phyloP scores from a whole-genome alignment of 2,888 invertebrate genomes.

The Lordiphosa andalusiaca region DNA sequence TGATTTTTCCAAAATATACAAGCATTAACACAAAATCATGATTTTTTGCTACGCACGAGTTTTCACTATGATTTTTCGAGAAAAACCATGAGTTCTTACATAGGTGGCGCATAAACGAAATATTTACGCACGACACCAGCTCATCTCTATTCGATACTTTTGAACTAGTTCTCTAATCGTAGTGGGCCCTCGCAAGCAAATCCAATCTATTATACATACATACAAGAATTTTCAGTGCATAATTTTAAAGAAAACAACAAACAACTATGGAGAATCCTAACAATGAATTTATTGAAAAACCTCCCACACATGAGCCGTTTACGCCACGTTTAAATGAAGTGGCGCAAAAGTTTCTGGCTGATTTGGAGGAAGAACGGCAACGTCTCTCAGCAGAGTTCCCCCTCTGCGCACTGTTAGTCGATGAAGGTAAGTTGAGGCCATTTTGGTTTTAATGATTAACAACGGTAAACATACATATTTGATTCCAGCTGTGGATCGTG shows the following conservation, averaged over 20 bases:
- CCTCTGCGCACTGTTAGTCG: conserved; percentile 72
- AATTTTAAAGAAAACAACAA: not conserved
- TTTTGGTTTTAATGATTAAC: not conserved
- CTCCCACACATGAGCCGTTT: conserved; percentile 45
- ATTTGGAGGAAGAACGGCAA: conserved; percentile 70
- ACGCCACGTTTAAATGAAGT: conserved; percentile 76
- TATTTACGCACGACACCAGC: no score
- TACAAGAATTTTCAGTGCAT: conserved; percentile 25
- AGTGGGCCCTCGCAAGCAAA: no score
- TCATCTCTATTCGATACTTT: no score
- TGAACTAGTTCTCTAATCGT: no score
- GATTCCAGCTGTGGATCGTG: conserved; percentile 86
- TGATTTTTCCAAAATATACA: no score
- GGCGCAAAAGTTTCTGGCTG: conserved; percentile 75
- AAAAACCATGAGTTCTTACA: no score
- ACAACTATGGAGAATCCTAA: conserved; percentile 48
- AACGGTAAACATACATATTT: not conserved
- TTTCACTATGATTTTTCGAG: no score
- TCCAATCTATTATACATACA: conserved; percentile 29
- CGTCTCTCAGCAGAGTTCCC: conserved; percentile 73
- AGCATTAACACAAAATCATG: no score
- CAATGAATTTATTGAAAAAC: conserved; percentile 52
- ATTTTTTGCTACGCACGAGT: no score
- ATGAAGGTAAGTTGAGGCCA: conserved; percentile 66
- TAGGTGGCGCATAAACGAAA: no score